Base-by-base conservation (phyloP, 2,888 invertebrate genomes). In the Nezara viridula region DNA sequence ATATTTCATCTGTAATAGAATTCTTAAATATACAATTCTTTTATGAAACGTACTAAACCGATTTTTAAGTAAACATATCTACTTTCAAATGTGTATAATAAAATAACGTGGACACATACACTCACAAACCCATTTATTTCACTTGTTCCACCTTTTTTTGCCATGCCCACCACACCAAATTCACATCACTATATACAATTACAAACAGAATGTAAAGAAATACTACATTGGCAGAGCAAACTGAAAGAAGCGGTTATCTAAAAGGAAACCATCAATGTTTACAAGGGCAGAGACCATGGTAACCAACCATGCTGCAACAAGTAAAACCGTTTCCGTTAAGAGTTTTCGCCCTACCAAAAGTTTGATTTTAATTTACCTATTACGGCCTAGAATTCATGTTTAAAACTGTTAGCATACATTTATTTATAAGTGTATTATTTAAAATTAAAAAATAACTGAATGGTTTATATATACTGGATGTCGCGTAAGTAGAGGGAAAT, bases 61-160 rank as follows among this genome's bases (percentile, higher is more conserved):
- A 73, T 19, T 19, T 73, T 19, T 73, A 14, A 32, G 27, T 27
- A 32, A 60, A 60, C 2, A 60, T 27, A 16, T 32, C 27, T 16
- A 73, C 32, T 73, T 37, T 19, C 0, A 1, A 73, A 73, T 19
- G 37, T 27, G 16, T 24, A 5, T 24, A 12, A 4, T 6, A n/a
- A 81, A 44, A 81, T 21, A 44, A 24, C 14, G 24, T 40, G 4
- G 21, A 14, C 55, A 90, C 90, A 90, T 55, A 91, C 91, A 81
- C 90, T 89, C 77, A 91, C 90, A 89, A 91, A 91, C 37, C 91
- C 91, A 85, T 91, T 90, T 60, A 91, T 88, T 89, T 91, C 91
- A 47, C 89, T 90, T 21, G 90, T 89, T 27, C 91, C 91, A 52
- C 91, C 89, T 90, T 91, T 91, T 66, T 90, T 90, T 86, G 90